Base-by-base conservation (phyloP, 1,140 invertebrate species). In the Zaprionus lachaisei region DNA sequence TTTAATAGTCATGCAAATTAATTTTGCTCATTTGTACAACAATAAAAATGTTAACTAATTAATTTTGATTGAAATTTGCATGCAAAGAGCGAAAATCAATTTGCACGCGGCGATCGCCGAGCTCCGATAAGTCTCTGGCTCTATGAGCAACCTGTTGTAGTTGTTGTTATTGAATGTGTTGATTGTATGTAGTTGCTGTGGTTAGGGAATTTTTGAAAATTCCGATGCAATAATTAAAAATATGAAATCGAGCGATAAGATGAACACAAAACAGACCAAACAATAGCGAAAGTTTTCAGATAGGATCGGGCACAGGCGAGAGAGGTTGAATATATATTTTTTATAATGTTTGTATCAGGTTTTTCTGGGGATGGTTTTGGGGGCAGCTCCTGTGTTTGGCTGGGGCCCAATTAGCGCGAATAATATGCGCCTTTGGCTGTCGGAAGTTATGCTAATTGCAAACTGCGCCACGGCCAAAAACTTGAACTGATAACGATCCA, bases 21-120 rank as follows among this genome's bases (percentile, higher is more conserved):
- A 90, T 90, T 90, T 90, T 90, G 85, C 85, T 90, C 85, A 90
- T 90, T 92, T 92, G 90, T 92, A 84, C 83, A 91, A 92, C 90
- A 92, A 92, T 92, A 91, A 92, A 92, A 92, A 91, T 92, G 90
- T 92, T 92, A 85, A 90, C 90, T 92, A 92, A 92, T 92, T 92
- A 92, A 92, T 92, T 92, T 92, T 91, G 90, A 92, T 92, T 91
- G 83, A 89, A 91, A 92, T 92, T 92, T 92, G 90, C 90, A 91
- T 92, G 90, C 90, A 80, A 92, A 92, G 83, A 83, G 85, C 79
- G 77, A 91, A 91, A 87, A 91, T 91, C 81, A 89, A 91, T 91
- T 91, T 84, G 80, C 83, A 81, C 79, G 75, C 83, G 86, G 76
- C 75, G 83, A 84, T 84, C 51, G 63, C 62, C 17, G 24, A 41